A percentile compares a stretch with the other conserved stretches of the same genome.
Conservation (phyloP, 2,888 invertebrate species). For the Apomyelois bistriatella region DNA sequence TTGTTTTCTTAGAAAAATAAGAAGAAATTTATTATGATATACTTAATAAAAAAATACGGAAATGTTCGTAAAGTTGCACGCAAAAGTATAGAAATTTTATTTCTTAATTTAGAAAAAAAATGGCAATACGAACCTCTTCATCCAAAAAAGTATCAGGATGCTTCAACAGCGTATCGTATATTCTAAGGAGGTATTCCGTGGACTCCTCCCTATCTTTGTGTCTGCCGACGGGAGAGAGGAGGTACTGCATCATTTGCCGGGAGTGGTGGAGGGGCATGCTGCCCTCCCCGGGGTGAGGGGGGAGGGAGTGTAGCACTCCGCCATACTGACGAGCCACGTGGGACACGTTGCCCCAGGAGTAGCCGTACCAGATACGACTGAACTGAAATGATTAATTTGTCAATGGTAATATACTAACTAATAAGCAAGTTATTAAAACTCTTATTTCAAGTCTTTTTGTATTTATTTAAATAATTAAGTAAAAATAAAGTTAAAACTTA, state of each 20-base stretch:
- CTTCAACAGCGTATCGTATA: conserved; percentile 58
- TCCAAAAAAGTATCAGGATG: conserved; percentile 84
- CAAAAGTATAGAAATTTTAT: too few relatives aligned
- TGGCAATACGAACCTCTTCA: conserved; percentile 80
- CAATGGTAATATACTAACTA: background rate
- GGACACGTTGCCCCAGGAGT: conserved; percentile 80
- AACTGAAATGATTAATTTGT: conserved; percentile 42
- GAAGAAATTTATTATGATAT: too few relatives aligned
- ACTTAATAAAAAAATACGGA: too few relatives aligned
- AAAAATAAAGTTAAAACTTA: too few relatives aligned
- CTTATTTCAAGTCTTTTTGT: too few relatives aligned
- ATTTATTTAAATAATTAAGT: too few relatives aligned
- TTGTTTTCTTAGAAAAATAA: too few relatives aligned
- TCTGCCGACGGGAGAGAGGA: conserved; percentile 54
- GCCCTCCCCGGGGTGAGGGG: conserved; percentile 83
- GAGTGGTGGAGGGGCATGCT: conserved; percentile 80
- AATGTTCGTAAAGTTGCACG: too few relatives aligned
- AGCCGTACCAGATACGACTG: conserved; percentile 78
- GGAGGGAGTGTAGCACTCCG: conserved; percentile 71
- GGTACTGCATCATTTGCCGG: conserved; percentile 78
- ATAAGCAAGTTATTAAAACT: background rate
- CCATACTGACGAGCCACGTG: conserved; percentile 78
- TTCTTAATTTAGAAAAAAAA: too few relatives aligned
- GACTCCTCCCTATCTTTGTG: conserved; percentile 71
- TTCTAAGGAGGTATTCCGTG: conserved; percentile 83